phyloP scores from a whole-genome alignment of 1,140 invertebrate species.

The Drosophila elegans region DNA sequence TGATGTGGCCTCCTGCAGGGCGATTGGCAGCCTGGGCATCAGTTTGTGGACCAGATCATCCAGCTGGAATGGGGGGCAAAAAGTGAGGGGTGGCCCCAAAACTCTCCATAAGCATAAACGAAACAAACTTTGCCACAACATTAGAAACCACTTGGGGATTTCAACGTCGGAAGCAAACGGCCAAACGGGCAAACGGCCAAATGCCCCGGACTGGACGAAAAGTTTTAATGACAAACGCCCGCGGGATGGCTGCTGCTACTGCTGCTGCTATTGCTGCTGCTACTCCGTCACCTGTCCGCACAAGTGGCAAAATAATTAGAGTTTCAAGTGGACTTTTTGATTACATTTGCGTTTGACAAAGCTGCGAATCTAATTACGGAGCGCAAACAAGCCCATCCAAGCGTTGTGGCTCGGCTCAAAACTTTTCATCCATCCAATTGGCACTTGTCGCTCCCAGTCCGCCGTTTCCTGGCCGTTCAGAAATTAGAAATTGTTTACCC shows the following conservation, averaged over 20 bases:
- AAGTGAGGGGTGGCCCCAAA: not conserved
- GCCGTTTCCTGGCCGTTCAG: not conserved
- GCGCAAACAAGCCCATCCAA: constrained; percentile 65
- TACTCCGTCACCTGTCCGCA: constrained; percentile 46
- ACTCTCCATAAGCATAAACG: constrained; percentile 34
- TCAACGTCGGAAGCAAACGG: constrained; percentile 21
- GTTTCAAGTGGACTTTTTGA: constrained; percentile 82
- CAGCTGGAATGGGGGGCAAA: constrained; percentile 86
- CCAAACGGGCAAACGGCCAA: constrained; percentile 3
- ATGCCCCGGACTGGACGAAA: constrained; percentile 45
- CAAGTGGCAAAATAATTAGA: constrained; percentile 81
- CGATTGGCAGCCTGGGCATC: constrained; percentile 91
- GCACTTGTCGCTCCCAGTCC: constrained; percentile 48
- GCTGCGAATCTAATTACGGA: constrained; percentile 81
- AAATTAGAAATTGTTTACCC: constrained; percentile 85
- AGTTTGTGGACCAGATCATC: constrained; percentile 92
- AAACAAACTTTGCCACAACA: constrained; percentile 68
- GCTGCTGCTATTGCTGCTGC: constrained; percentile 7
- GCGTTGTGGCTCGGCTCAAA: constrained; percentile 33
- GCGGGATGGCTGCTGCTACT: constrained; percentile 8
- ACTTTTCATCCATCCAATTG: constrained; percentile 64
- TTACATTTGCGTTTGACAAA: constrained; percentile 84
- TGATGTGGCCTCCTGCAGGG: constrained; percentile 94
- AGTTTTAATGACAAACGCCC: constrained; percentile 74
- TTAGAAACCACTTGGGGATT: constrained; percentile 66